phyloP scores from a whole-genome alignment of 2,797 vertebrate genomes.

The Brachymystax lenok region DNA sequence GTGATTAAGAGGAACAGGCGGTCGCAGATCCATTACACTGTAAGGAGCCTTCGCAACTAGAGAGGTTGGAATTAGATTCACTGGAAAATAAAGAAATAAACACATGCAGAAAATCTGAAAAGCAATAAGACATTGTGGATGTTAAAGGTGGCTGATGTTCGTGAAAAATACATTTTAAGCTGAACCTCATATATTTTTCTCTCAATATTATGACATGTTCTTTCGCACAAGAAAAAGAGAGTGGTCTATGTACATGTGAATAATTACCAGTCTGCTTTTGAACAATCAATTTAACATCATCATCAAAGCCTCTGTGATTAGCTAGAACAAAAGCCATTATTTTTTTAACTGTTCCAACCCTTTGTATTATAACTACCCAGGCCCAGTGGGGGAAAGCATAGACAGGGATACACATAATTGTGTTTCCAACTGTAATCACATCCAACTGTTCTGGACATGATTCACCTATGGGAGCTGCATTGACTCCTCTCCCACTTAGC shows the following conservation, averaged over 20 bases:
- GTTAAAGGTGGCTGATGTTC: neutral
- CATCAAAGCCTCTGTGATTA: neutral
- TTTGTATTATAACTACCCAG: neutral
- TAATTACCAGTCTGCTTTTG: neutral
- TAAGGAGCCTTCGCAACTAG: neutral
- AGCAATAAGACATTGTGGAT: neutral
- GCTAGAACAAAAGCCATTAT: neutral
- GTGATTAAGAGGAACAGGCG: slow-evolving; percentile 8
- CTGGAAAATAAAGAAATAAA: neutral
- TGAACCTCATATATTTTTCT: neutral
- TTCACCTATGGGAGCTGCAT: neutral
- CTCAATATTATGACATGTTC: neutral
- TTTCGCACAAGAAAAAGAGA: neutral
- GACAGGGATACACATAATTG: neutral
- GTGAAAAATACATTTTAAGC: neutral
- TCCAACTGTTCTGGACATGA: neutral
- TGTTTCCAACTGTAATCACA: neutral
- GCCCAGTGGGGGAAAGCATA: neutral
- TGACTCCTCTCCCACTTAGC: neutral
- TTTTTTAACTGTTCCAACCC: neutral
- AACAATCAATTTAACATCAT: neutral
- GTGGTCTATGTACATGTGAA: neutral
- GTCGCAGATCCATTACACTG: neutral
- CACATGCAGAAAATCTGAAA: neutral
- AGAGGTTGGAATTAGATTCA: slow-evolving; percentile 4